These are phyloP conservation scores for Monopterus albus DNA, from an alignment of 2,113 vertebrate genomes.

Conservation along the genomic window DNA sequence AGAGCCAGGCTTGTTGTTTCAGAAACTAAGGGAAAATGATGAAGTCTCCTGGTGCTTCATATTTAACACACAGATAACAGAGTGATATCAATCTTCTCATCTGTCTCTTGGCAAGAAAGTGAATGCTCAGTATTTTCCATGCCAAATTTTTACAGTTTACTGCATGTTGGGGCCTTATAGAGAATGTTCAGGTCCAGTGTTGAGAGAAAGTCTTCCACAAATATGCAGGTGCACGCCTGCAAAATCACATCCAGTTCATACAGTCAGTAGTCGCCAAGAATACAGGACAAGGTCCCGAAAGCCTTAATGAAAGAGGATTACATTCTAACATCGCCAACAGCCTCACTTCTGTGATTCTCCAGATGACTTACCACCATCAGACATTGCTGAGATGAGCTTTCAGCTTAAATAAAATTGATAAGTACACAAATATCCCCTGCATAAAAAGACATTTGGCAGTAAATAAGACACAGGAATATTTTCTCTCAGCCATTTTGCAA, in stretches of 20 bases:
- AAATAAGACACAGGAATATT: slow-evolving; percentile 72
- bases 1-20: too few species aligned
- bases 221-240: background rate
- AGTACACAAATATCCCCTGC: slow-evolving; percentile 71
- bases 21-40: too few species aligned
- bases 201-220: background rate
- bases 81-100: background rate
- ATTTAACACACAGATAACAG: too few species aligned
- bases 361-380: slow-evolving; percentile 35
- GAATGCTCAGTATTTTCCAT: background rate
- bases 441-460: slow-evolving; percentile 64
- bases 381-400: slow-evolving; percentile 45
- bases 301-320: slow-evolving; percentile 34
- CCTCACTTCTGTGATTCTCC: slow-evolving; percentile 32
- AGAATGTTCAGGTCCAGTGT: background rate
- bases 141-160: background rate
- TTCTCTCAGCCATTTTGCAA: slow-evolving; percentile 66
- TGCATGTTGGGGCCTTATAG: background rate
- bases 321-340: slow-evolving; percentile 1
- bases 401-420: slow-evolving; percentile 72
- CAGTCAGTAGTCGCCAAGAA: slow-evolving; percentile 13
- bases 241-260: slow-evolving; percentile 3
- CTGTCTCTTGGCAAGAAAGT: background rate
- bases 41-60: too few species aligned
- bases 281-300: slow-evolving; percentile 8